A percentile compares a stretch with the other conserved stretches of the same genome.
These are phyloP conservation scores for Takifugu rubripes DNA, from an alignment of 2,797 vertebrate genomes.

Conservation along the genomic window DNA sequence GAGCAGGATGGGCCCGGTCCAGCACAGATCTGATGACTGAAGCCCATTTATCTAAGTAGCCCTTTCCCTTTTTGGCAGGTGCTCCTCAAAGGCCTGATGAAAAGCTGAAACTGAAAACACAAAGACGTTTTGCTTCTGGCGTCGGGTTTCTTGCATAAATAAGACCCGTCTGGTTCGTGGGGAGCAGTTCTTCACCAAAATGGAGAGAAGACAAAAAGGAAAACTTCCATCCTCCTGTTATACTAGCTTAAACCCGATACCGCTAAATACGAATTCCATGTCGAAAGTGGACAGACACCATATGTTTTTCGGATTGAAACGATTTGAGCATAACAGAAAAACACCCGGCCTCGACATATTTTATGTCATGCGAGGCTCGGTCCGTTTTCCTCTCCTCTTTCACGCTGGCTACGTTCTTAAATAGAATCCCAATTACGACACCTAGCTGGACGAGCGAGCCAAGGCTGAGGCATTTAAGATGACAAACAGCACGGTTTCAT, in stretches of 20 bases:
- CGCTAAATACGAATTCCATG: conserved; percentile 71
- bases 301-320: conserved; percentile 73
- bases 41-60: conserved; percentile 1
- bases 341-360: conserved; percentile 64
- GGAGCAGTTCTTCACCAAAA: conserved; percentile 33
- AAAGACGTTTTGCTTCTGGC: conserved; percentile 21
- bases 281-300: conserved; percentile 65
- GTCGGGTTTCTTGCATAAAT: conserved; percentile 21
- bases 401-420: no score
- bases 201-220: conserved; percentile 19
- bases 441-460: no score
- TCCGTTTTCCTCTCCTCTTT: conserved; percentile 28
- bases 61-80: conserved; percentile 18
- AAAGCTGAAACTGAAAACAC: conserved; percentile 11
- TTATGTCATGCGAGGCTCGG: conserved; percentile 56
- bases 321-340: conserved; percentile 62
- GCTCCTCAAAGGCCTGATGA: conserved; percentile 22
- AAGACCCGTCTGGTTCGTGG: conserved; percentile 29
- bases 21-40: no score
- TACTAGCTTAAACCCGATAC: conserved; percentile 66
- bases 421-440: no score
- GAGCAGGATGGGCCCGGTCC: no score
- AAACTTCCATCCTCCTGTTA: conserved; percentile 56
- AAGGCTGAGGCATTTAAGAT: no score
- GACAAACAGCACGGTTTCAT: background rate